Evolutionary conservation across 2,113 vertebrate species (phyloP).

Genomic region (Mungos mungo): DNA sequence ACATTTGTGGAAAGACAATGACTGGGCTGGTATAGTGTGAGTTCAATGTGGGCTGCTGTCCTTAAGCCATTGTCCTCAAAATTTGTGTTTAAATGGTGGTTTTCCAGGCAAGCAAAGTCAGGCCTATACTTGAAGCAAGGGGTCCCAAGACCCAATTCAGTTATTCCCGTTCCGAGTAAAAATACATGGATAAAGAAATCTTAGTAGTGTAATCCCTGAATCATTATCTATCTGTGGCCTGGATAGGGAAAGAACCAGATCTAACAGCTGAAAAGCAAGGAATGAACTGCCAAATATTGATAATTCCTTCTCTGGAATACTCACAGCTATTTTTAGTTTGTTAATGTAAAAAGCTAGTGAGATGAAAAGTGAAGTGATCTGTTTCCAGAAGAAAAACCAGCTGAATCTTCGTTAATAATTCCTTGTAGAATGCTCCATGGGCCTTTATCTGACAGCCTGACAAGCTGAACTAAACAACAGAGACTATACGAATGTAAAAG

Average conservation of each 20-base stretch:
- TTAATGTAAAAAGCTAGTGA: constrained; percentile 83
- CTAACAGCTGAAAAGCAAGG: constrained; percentile 71
- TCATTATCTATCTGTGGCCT: constrained; percentile 55
- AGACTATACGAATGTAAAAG: constrained; percentile 81
- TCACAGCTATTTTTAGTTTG: constrained; percentile 84
- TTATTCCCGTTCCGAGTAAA: not conserved
- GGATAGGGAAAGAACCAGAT: constrained; percentile 61
- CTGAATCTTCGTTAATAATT: constrained; percentile 87
- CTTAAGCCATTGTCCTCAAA: not conserved
- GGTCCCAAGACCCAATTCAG: not conserved
- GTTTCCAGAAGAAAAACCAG: constrained; percentile 81
- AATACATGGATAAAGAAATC: not conserved
- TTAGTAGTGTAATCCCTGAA: too few relatives aligned
- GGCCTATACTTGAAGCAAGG: not conserved
- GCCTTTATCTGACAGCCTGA: constrained; percentile 85
- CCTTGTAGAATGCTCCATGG: constrained; percentile 74
- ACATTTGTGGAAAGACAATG: not conserved
- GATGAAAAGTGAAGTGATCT: constrained; percentile 85
- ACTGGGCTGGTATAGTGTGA: not conserved
- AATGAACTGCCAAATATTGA: constrained; percentile 78
- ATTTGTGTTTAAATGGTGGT: not conserved
- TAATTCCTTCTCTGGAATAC: constrained; percentile 79
- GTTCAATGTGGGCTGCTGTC: not conserved
- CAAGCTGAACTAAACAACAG: constrained; percentile 84
- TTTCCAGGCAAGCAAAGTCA: constrained; percentile 6